Evolutionary conservation across 2,888 invertebrate species (phyloP).

Genomic region (Lochmaea crataegi): DNA sequence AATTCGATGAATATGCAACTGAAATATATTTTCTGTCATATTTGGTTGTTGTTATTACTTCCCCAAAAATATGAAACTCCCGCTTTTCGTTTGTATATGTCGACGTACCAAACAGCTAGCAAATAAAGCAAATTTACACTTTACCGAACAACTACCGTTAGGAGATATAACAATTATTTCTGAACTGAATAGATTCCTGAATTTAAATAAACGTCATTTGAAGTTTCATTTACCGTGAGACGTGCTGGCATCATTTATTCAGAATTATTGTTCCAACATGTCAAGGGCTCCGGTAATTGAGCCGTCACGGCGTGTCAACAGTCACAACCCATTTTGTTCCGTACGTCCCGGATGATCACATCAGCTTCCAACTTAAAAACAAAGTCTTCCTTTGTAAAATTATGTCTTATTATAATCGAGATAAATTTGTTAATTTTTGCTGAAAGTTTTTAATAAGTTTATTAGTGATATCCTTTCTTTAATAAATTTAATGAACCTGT

Average conservation of each 20-base stretch:
- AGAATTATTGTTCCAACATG: constrained; percentile 36
- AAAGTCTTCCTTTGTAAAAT: constrained; percentile 5
- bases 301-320: constrained; percentile 34
- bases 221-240: constrained; percentile 22
- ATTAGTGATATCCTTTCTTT: background rate
- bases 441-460: background rate
- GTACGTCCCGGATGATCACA: constrained; percentile 25
- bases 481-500: background rate
- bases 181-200: background rate
- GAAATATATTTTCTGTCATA: too few species aligned
- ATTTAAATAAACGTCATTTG: constrained; percentile 17
- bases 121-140: background rate
- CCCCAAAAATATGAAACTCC: background rate
- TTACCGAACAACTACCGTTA: background rate
- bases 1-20: too few species aligned
- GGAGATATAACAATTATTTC: background rate
- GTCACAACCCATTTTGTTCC: constrained; percentile 26
- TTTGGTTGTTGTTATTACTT: too few species aligned
- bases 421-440: background rate
- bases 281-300: constrained; percentile 35
- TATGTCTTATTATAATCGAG: background rate
- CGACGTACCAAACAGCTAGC: background rate
- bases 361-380: constrained; percentile 21
- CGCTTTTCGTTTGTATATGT: too few species aligned
- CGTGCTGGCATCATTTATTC: constrained; percentile 28